These are phyloP conservation scores for Darevskia nairensis DNA, from an alignment of 2,797 vertebrate species.

Conservation along the genomic window DNA sequence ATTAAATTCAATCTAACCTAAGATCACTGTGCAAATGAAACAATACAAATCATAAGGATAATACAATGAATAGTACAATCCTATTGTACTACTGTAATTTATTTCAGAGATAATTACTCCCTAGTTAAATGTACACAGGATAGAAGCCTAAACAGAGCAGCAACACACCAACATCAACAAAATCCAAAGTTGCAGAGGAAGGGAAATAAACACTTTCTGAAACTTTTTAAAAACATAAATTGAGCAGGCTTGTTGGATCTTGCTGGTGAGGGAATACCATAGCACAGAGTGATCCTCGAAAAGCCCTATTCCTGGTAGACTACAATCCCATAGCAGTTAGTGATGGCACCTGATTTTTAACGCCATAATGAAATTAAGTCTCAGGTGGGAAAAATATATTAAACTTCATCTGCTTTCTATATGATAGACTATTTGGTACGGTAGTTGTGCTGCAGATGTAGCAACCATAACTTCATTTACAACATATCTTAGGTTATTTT, in stretches of 20 bases:
- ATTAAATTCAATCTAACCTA: too few species aligned
- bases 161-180: too few species aligned
- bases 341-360: neutral
- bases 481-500: neutral
- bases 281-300: neutral
- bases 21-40: too few species aligned
- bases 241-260: neutral
- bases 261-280: too few species aligned
- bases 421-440: constrained; percentile 5
- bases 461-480: constrained; percentile 25
- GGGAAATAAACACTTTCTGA: neutral
- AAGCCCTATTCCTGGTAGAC: neutral
- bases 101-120: too few species aligned
- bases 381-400: too few species aligned
- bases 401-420: constrained; percentile 9
- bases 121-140: neutral
- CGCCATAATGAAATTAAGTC: neutral
- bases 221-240: neutral
- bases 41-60: too few species aligned
- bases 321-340: neutral
- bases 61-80: too few species aligned
- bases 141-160: neutral
- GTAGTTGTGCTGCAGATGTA: neutral
- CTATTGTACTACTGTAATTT: too few species aligned
- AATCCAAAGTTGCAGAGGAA: neutral